These are phyloP conservation scores for Epizoanthus scotinus DNA, from an alignment of 92 coral and sea anemone species.

Conservation along the genomic window DNA sequence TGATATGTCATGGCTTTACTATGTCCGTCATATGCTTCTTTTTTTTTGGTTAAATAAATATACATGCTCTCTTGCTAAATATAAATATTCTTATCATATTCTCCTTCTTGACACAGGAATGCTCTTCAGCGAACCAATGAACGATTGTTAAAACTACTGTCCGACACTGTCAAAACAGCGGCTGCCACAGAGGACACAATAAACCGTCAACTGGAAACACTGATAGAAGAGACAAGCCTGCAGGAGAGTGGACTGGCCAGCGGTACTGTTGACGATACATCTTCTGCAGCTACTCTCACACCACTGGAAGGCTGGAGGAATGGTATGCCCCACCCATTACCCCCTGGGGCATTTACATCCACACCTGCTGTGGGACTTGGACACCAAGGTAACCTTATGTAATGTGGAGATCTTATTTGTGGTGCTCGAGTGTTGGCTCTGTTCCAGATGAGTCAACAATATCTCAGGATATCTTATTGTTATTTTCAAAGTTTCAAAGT, in stretches of 20 bases:
- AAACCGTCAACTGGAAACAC: constrained; percentile 84
- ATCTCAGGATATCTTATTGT: too few species aligned
- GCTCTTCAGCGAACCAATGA: constrained; percentile 80
- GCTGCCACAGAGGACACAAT: constrained; percentile 91
- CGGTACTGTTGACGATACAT: constrained; percentile 57
- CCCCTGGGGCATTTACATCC: constrained; percentile 75
- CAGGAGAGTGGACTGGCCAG: constrained; percentile 73
- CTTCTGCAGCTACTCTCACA: constrained; percentile 75
- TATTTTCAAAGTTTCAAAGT: too few species aligned
- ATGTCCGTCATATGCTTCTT: background rate
- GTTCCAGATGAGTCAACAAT: too few species aligned
- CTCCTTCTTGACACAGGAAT: constrained; percentile 54
- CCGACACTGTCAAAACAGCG: constrained; percentile 84
- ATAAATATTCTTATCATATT: background rate
- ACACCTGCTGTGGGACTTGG: constrained; percentile 87
- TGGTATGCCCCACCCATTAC: constrained; percentile 52
- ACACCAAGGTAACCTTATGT: constrained; percentile 55
- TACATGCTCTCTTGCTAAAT: background rate
- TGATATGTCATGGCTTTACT: too few species aligned
- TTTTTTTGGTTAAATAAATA: background rate
- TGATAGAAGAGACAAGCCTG: constrained; percentile 91
- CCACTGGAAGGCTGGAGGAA: constrained; percentile 66
- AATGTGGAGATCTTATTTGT: constrained; percentile 30
- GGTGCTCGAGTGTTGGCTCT: too few species aligned
- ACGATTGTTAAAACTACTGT: constrained; percentile 75